Evolutionary conservation across 2,797 vertebrate genomes (phyloP), one percentile per base, ranked within the genome.

Genomic region (Sylvilagus floridanus): DNA sequence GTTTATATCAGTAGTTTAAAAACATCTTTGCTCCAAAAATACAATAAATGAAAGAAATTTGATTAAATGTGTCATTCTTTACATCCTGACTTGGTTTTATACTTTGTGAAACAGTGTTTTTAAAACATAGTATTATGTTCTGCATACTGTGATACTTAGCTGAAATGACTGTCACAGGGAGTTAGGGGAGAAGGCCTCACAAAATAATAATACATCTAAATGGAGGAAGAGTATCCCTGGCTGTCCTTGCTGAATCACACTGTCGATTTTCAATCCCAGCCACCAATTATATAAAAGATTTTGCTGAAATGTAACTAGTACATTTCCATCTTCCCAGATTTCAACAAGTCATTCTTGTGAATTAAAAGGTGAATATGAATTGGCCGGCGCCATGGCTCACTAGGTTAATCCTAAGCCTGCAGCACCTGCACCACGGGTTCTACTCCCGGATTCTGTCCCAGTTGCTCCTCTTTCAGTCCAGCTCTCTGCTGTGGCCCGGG

Each of bases 1-100:
- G 19, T 57, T 63, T 86, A 85, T 88, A 92, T 66, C 62, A 95
- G 75, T 50, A 95, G 77, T 84, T 84, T 72, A 30, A 37, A 89
- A 87, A 81, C 16, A 73, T 17, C 66, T 92, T 93, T 91, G 71
- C 14, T 91, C 35, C 81, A 30, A 71, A 84, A 83, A 82, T 71
- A 21, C 21, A 84, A 69, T 87, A 84, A 89, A 47, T 60, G 35
- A 37, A 47, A 47, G 13, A 76, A 81, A 93, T 88, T 30, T 65
- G 13, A 95, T 66, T 81, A 94, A 86, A 73, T n/a, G 52, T 73
- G 19, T 47, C 42, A 73, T n/a, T 84, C 63, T 71, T 89, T 90
- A 42, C 79, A 65, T 69, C 14, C 76, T 73, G 37, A 30, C 26
- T 78, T 60, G 2, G 42, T 79, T 94, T 90, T 60, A 83, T 17